Base-by-base conservation (phyloP, 2,888 invertebrate genomes). In the Catocala fraxini region DNA sequence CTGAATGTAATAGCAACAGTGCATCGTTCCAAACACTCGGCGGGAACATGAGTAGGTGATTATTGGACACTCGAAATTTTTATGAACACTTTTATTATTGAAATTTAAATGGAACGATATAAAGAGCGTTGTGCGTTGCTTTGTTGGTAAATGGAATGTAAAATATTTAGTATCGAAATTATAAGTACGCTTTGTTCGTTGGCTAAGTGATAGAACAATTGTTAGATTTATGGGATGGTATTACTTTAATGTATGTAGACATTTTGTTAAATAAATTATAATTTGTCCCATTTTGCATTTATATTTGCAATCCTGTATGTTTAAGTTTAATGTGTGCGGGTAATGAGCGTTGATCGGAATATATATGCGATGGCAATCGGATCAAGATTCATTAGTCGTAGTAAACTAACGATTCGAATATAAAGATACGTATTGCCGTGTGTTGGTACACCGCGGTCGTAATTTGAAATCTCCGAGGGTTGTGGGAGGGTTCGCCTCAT, bases 401-500 rank as follows among this genome's bases (percentile, higher is more conserved):
- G 82, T 85, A 80, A 72, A 81, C 82, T 87, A 86, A 86, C 86
- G 85, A 87, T 83, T 88, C 82, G 80, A 85, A 85, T 80, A 80
- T 81, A 84, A 86, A 85, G 84, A 86, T 89, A 87, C 83, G 86
- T 84, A 86, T 80, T 82, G 81, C 79, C 77, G 84, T 82, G 75
- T 75, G 86, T 84, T 84, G 80, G 76, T 77, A 81, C 77, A 80
- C 80, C 76, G 83, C 84, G 81, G 82, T 83, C 79, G 90, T 90
- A 90, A 91, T 91, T 91, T 89, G 85, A 89, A 92, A 92, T 93
- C 92, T 93, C 93, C 88, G 88, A 93, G 92, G 94, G 93, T 93
- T 93, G 93, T 93, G 93, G 92, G 92, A 91, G 92, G 92, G 91
- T 88, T 89, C 82, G 84, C 93, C 93, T 93, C 94, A 92, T 93